Base-by-base conservation (phyloP, 2,797 vertebrate genomes). In the Spatula clypeata region DNA sequence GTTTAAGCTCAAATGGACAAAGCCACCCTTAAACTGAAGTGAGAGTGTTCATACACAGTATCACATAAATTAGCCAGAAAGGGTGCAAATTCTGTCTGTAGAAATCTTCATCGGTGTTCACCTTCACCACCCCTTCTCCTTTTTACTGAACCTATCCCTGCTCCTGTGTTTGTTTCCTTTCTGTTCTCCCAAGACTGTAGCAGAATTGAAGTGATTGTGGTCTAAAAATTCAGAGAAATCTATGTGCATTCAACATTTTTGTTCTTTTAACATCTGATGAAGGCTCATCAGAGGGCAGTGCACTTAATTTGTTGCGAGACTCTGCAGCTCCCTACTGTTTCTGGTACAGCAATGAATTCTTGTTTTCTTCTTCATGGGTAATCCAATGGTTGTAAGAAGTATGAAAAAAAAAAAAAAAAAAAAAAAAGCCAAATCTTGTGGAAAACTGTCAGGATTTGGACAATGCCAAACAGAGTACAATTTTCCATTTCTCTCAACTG, bases 1-100 rank as follows among this genome's bases (percentile, higher is more conserved):
- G 66, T 85, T 94, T 92, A 81, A 60, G 7, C 29, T 81, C 32
- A 72, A 95, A 6, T 60, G 54, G 74, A 90, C 58, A 69, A 86
- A 81, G 16, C 3, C 27, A 49, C 24, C 58, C 31, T 84, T 67
- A 86, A 82, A 65, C 10, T 79, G 36, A 11, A 92, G 45, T 21
- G 61, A 61, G 42, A 74, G 5, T n/a, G 40, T 67, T 8, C 45
- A n/a, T 29, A 3, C 2, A 42, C 8, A 38, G 5, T 58, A 47
- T 38, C 7, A 20, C 2, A 12, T 36, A 31, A 66, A 24, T 34
- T 80, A 87, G 17, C 20, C 31, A 47, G 17, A 74, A 40, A 2
- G 11, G 6, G 5, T 83, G 15, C 21, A 69, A 34, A 57, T 6
- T 58, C 42, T 66, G 3, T 9, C 0, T 81, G n/a, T 31, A n/a